Base-by-base conservation (phyloP, 2,797 vertebrate species). In the Scleropages formosus region DNA sequence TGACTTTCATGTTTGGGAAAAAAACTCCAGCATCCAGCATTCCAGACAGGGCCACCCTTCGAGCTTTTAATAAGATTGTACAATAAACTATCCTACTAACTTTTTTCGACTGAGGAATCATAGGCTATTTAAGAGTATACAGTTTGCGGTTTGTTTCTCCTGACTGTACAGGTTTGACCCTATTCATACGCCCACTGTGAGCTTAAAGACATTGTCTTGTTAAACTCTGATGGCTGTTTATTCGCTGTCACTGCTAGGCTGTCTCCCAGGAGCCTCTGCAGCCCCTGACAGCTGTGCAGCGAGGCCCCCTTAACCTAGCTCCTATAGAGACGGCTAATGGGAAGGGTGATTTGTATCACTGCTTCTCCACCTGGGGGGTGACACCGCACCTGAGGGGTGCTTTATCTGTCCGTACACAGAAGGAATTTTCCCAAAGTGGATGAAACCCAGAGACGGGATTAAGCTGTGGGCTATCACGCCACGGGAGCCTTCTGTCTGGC, bases 21-120 rank as follows among this genome's bases (percentile, higher is more conserved):
- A 46, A 13, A 47, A 49, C 24, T n/a, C n/a, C 31, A 15, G 24
- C 22, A 39, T 72, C 24, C 44, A n/a, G n/a, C n/a, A 51, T 22
- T n/a, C 24, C 8, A n/a, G n/a, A 8, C 46, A 63, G 16, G 56
- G 26, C 27, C 18, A 13, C 46, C 58, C 24, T 72, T 69, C 69
- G 65, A 53, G 46, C 39, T 77, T 77, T 72, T 77, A 71, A 77
- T 64, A 72, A 72, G 60, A 71, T 77, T 56, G 53, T 22, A 75
- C 65, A 72, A 46, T n/a, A 68, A 68, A 68, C 20, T 22, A 76
- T 53, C 65, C 67, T 18, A 20, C 15, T 47, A 56, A 24, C 53
- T 27, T 56, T 56, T 70, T 49, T 70, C 70, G 11, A 16, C 47
- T 70, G 27, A 15, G 47, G 24, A 53, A 56, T 22, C 67, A 70